A percentile compares a stretch with the other conserved stretches of the same genome.
phyloP scores from a whole-genome alignment of 2,113 vertebrate species.

The Maccullochella peelii region DNA sequence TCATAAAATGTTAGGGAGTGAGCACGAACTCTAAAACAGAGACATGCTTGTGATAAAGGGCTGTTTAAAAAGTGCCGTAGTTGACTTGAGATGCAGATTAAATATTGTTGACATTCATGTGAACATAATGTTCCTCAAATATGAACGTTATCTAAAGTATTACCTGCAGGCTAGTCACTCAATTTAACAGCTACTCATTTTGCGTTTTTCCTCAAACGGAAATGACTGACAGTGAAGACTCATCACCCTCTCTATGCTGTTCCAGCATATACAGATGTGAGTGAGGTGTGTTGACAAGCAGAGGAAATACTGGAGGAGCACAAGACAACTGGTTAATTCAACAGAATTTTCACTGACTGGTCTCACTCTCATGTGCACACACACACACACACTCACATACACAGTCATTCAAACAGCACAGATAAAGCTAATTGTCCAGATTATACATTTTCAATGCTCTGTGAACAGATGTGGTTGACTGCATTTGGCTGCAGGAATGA shows the following conservation, averaged over 20 bases:
- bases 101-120: background rate
- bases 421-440: background rate
- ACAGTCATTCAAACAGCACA: background rate
- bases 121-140: background rate
- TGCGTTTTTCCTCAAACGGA: background rate
- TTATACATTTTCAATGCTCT: background rate
- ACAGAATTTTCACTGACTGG: background rate
- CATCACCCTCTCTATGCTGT: background rate
- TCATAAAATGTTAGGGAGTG: constrained; percentile 20
- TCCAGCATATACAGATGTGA: background rate
- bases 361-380: background rate
- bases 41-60: constrained; percentile 11
- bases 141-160: background rate
- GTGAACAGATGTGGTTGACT: constrained; percentile 12
- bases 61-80: background rate
- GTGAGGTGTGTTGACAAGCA: constrained; percentile 29
- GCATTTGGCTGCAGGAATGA: constrained; percentile 1
- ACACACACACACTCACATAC: background rate
- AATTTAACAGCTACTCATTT: background rate
- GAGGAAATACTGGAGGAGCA: constrained; percentile 11
- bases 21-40: constrained; percentile 19
- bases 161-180: background rate
- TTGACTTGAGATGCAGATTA: background rate
- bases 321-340: background rate
- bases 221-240: constrained; percentile 6